phyloP scores from a whole-genome alignment of 1,140 invertebrate genomes.

The Rhagoletis zephyria region DNA sequence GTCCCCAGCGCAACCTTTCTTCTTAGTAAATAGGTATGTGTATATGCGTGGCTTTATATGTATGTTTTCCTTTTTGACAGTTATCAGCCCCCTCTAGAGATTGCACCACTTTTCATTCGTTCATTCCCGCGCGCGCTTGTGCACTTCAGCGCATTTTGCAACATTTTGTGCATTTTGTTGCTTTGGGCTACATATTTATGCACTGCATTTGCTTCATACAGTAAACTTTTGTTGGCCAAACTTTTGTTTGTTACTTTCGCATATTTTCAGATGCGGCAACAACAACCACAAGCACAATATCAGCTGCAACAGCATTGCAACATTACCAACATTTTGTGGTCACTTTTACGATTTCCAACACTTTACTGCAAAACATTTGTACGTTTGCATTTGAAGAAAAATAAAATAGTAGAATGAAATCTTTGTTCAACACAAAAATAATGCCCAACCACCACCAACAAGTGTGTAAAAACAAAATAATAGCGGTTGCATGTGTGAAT shows the following conservation, averaged over 20 bases:
- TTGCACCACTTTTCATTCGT: neutral
- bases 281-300: conserved; percentile 6
- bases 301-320: conserved; percentile 10
- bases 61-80: conserved; percentile 12
- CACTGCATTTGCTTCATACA: conserved; percentile 36
- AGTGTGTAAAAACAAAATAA: neutral
- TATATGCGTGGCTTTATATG: neutral
- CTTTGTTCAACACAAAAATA: neutral
- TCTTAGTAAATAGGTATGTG: neutral
- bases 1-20: neutral
- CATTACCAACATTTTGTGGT: conserved; percentile 43
- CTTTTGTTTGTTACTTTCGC: conserved; percentile 29
- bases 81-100: neutral
- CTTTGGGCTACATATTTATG: conserved; percentile 13
- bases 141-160: neutral
- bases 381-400: neutral
- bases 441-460: neutral
- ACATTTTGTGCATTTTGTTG: conserved; percentile 38
- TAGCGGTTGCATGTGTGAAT: neutral
- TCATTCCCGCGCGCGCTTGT: neutral
- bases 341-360: conserved; percentile 49
- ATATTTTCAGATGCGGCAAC: conserved; percentile 6
- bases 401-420: neutral
- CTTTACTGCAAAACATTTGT: neutral
- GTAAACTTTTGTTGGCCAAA: conserved; percentile 27